Base-by-base conservation (phyloP, 1,140 invertebrate species). In the Halesus radiatus region DNA sequence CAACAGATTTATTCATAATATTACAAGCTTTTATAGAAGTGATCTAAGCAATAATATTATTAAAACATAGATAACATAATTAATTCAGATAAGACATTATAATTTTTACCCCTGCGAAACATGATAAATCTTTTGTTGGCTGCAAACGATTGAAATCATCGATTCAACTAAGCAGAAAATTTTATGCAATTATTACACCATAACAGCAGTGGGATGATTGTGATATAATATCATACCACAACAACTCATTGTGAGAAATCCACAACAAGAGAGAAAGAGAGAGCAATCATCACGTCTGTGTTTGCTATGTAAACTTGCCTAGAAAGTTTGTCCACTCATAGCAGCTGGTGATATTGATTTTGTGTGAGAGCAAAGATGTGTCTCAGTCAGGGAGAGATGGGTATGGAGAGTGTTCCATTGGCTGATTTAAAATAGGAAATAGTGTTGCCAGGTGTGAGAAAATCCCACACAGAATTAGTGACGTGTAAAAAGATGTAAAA, bases 341-440 rank as follows among this genome's bases (percentile, higher is more conserved):
- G 54, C 53, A 75, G 26, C 18, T 32, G 72, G 53, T n/a, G 72
- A 75, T 75, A 58, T 58, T 56, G 72, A 75, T 75, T 75, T 72
- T n/a, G 10, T 20, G 26, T 58, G 26, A 13, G 72, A 37, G 54
- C 18, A 45, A 10, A 50, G 15, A 72, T 45, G 50, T 22, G 68
- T 52, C 68, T 50, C 32, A 52, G 37, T 22, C 8, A 20, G 45
- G 68, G 18, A 22, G 32, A 20, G 32, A 52, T 16, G 32, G 37
- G 37, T 72, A 72, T 22, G 23, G 68, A 72, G n/a, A 20, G n/a
- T 50, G 13, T 1, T 45, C 37, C 37, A 45, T 13, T 45, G 37
- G 37, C 10, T 45, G 37, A 45, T 22, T 52, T 50, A 8, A n/a
- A 29, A 20, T 37, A 58, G 23, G 3, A 20, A 29, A 58, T 54